A percentile compares a stretch with the other conserved stretches of the same genome.
Conservation (phyloP, 64 coral and sea anemone genomes). For the Anthopleura sola region DNA sequence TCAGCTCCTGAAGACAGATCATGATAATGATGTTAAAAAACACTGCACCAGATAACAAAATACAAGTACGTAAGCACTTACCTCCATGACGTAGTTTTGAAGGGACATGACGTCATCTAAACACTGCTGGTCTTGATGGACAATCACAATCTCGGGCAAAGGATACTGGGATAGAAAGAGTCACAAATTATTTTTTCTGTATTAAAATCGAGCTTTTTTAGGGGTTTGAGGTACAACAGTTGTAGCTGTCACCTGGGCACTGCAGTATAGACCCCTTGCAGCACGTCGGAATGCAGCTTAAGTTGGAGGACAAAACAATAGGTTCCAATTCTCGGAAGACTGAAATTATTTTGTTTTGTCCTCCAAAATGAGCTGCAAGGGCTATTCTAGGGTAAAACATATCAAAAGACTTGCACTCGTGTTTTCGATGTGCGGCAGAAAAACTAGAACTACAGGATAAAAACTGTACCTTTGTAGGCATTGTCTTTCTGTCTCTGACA, state of each 20-base stretch:
- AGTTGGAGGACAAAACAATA: no score
- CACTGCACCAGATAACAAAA: neutral
- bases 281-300: no score
- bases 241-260: no score
- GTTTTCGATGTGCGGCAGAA: neutral
- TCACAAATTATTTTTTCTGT: no score
- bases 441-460: neutral
- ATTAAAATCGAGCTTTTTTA: no score
- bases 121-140: constrained; percentile 86
- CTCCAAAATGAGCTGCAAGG: no score
- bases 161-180: constrained; percentile 60
- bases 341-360: no score
- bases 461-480: constrained; percentile 80
- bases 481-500: constrained; percentile 89
- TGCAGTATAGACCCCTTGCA: no score
- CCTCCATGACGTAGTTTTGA: constrained; percentile 83
- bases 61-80: neutral
- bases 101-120: constrained; percentile 90
- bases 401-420: neutral
- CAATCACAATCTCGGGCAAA: constrained; percentile 82
- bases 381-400: no score
- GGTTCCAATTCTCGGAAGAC: no score
- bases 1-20: constrained; percentile 65
- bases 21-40: neutral
- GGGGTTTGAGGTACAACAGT: no score